Evolutionary conservation across 2,888 invertebrate genomes (phyloP).

Genomic region (Torymus auratus): DNA sequence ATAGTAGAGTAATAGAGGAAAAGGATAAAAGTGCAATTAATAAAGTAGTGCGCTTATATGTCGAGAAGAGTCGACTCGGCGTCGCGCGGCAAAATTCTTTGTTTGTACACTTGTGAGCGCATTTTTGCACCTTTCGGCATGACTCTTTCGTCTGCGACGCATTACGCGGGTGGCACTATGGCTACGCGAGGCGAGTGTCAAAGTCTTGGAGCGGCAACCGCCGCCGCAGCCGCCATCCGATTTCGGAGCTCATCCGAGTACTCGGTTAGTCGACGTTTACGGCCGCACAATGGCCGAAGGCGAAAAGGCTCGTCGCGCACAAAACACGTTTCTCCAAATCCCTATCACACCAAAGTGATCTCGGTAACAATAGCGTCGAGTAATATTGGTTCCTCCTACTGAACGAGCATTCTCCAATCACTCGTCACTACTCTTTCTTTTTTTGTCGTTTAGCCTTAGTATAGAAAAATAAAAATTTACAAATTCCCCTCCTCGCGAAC

Average conservation of each 20-base stretch:
- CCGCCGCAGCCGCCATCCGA: constrained; percentile 1
- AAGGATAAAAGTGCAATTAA: constrained; percentile 16
- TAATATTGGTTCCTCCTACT: constrained; percentile 24
- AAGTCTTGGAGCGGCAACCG: constrained; percentile 26
- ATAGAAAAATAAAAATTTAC: constrained; percentile 28
- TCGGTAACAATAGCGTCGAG: constrained; percentile 24
- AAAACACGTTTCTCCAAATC: no score
- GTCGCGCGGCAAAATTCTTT: background rate
- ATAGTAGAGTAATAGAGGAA: background rate
- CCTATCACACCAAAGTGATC: constrained; percentile 1
- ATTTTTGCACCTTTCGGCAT: background rate
- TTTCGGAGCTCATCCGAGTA: no score
- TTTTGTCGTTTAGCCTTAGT: background rate
- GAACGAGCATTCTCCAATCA: background rate
- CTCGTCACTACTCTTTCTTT: background rate
- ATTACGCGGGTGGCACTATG: background rate
- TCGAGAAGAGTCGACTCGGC: constrained; percentile 7
- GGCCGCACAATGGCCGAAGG: no score
- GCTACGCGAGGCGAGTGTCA: constrained; percentile 42
- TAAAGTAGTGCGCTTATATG: background rate
- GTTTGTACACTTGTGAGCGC: background rate
- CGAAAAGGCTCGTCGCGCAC: constrained; percentile 8
- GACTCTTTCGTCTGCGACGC: no score
- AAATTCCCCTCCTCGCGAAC: background rate
- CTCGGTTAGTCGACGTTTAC: no score